Conservation (phyloP, 2,797 vertebrate species). For the Gorsachius magnificus region DNA sequence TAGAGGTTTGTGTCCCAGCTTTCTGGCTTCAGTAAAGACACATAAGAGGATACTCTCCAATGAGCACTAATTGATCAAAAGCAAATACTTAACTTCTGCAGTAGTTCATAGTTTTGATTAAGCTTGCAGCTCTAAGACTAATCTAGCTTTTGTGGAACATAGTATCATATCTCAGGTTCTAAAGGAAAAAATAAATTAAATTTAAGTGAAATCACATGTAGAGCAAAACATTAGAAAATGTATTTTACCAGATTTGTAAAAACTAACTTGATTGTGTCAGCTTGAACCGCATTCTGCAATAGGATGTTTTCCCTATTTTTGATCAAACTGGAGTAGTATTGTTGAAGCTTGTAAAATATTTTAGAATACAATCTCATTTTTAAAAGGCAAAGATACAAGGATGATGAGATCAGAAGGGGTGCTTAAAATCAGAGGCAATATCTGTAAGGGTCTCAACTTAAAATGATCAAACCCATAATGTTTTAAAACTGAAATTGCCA, state of each 20-base stretch:
- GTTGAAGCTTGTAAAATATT: neutral
- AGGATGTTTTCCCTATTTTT: neutral
- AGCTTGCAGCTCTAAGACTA: neutral
- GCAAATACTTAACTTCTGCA: neutral
- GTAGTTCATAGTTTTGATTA: neutral
- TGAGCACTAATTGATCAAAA: neutral
- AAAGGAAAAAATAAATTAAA: neutral
- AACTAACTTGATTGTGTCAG: neutral
- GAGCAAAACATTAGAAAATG: neutral
- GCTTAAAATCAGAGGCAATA: neutral
- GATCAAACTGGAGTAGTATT: neutral
- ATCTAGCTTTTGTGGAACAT: neutral
- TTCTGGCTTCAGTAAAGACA: neutral
- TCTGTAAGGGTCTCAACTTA: neutral
- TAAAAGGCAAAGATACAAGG: neutral
- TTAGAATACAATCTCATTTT: neutral
- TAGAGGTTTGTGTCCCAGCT: neutral
- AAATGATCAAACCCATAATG: neutral
- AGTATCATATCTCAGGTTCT: neutral
- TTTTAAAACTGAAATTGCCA: neutral
- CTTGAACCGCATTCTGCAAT: neutral
- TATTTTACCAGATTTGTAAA: neutral
- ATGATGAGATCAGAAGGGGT: neutral
- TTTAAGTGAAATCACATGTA: neutral
- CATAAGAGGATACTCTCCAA: neutral